phyloP scores from a whole-genome alignment of 2,797 vertebrate genomes.

The Odontamblyopus rebecca region DNA sequence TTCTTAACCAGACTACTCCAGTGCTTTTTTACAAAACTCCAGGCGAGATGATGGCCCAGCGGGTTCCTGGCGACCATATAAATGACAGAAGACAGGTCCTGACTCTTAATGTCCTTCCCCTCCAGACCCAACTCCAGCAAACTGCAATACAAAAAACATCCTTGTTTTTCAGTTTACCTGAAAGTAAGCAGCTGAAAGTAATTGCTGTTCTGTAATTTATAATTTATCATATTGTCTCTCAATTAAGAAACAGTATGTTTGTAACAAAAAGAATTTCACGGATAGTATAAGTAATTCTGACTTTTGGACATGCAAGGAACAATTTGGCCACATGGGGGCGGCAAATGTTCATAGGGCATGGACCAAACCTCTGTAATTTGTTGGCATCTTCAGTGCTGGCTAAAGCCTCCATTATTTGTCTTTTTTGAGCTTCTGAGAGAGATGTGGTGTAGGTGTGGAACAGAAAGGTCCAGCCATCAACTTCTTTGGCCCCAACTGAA shows the following conservation, averaged over 20 bases:
- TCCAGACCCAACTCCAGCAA: conserved; percentile 77
- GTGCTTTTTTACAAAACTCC: conserved; percentile 81
- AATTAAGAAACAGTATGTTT: background rate
- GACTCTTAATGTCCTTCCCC: conserved; percentile 75
- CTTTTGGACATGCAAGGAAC: background rate
- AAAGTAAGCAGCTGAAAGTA: background rate
- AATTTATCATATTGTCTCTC: background rate
- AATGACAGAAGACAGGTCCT: conserved; percentile 75
- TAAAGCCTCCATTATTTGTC: conserved; percentile 75
- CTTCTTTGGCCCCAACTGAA: conserved; percentile 74
- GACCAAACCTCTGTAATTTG: conserved; percentile 71
- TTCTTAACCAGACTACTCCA: conserved; percentile 78
- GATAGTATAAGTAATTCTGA: background rate
- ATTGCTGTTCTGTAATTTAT: background rate
- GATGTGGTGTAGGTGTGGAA: conserved; percentile 72
- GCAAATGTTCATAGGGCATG: conserved; percentile 11
- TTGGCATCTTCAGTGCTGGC: conserved; percentile 69
- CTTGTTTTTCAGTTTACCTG: too few relatives aligned
- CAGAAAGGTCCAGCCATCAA: conserved; percentile 75
- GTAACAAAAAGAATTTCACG: background rate
- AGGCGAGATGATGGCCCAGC: conserved; percentile 72
- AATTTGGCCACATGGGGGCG: conserved; percentile 45
- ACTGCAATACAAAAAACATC: conserved; percentile 50
- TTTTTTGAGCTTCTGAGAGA: conserved; percentile 74
- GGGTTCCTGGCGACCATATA: conserved; percentile 72